Base-by-base conservation (phyloP, 2,797 vertebrate genomes). In the Mycteria americana region DNA sequence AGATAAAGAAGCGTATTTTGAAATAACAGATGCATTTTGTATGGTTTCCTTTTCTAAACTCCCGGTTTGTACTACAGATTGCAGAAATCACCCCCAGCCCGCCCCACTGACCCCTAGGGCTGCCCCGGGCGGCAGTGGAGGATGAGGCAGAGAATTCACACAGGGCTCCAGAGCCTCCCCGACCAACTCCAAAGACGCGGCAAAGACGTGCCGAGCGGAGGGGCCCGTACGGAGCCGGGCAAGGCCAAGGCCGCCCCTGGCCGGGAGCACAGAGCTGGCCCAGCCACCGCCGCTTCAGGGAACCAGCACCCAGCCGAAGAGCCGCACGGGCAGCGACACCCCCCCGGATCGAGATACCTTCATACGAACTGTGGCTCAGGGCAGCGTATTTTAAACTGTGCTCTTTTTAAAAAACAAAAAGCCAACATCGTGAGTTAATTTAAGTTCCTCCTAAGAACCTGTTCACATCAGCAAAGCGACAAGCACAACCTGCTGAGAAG, bases 11-110 rank as follows among this genome's bases (percentile, higher is more conserved):
- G 74, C 48, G 76, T 98, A 98, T 98, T 98, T 98, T 98, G 97
- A 94, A 97, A 97, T 97, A 97, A 97, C 82, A 97, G 88, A 74
- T 95, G 92, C 96, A 96, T 98, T 98, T 98, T 98, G 96, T 98
- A 98, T 92, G 95, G 97, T 97, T 98, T 97, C 95, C 94, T 97
- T 98, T 98, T 98, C 96, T 96, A 97, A 97, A 96, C 87, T 94
- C 97, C 96, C 88, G 54, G 86, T 97, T 98, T 97, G 82, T 98
- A 98, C 94, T 95, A 93, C 96, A 97, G 95, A 97, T 90, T 50
- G 92, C 96, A 97, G 95, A 93, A 94, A 88, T 97, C 95, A 91
- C 95, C 95, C 86, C 96, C 96, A 85, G 91, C 94, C 93, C 82
- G 37, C 93, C 96, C 82, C 95, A 84, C 95, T 77, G 90, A 24